A percentile compares a stretch with the other conserved stretches of the same genome.
These are phyloP conservation scores for Tadarida brasiliensis DNA, from an alignment of 2,797 vertebrate genomes.

Conservation along the genomic window DNA sequence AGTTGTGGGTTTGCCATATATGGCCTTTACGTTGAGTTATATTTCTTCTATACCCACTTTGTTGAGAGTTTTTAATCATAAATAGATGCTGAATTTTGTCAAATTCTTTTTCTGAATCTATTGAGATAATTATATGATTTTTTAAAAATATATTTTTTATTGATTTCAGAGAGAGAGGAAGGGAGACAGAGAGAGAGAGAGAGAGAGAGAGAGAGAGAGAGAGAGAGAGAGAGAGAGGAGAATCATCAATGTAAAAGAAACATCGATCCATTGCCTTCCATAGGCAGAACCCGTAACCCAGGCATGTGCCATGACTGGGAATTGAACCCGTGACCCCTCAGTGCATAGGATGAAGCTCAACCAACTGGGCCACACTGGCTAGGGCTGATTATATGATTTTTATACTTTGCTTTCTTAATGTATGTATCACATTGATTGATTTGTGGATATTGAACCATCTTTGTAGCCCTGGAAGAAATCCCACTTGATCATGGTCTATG, in stretches of 20 bases:
- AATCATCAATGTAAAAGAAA: no score
- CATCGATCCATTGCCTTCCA: no score
- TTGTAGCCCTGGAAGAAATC: not conserved
- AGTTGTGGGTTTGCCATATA: not conserved
- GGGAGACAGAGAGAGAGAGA: no score
- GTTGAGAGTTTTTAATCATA: not conserved
- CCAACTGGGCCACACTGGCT: no score
- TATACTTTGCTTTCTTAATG: not conserved
- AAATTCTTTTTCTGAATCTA: not conserved
- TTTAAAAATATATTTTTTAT: no score
- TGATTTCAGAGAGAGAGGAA: no score
- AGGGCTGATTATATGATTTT: not conserved
- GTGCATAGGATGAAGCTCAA: no score
- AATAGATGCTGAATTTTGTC: not conserved
- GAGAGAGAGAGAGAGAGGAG: no score
- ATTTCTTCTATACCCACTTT: not conserved
- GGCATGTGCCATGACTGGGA: no score
- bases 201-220: no score
- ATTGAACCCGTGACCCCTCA: no score
- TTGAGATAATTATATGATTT: not conserved
- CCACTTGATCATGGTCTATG: not conserved
- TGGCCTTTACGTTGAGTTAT: not conserved
- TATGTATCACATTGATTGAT: not conserved
- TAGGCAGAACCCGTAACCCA: no score
- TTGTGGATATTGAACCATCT: not conserved